Conservation (phyloP, 2,888 invertebrate species). For the Alentia gelatinosa region DNA sequence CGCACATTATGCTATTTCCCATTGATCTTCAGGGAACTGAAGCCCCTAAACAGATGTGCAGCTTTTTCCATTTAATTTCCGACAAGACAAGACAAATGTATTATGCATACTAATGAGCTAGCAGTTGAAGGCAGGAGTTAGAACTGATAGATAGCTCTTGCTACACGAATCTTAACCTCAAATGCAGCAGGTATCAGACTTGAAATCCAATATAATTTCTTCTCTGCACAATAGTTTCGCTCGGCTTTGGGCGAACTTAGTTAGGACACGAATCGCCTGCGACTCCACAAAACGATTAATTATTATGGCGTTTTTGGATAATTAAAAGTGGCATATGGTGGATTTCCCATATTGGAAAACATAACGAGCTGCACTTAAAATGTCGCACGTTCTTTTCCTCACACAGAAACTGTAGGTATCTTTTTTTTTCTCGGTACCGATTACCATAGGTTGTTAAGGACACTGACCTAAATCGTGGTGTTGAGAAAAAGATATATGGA, state of each 20-base stretch:
- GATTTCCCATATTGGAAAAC: neutral
- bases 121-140: too few species aligned
- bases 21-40: neutral
- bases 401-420: neutral
- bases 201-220: too few species aligned
- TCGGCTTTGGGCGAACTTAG: too few species aligned
- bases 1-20: neutral
- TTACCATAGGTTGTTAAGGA: neutral
- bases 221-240: too few species aligned
- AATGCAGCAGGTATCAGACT: too few species aligned
- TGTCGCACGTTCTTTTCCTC: neutral
- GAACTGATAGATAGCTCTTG: too few species aligned
- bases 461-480: neutral
- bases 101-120: too few species aligned
- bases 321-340: slow-evolving; percentile 15
- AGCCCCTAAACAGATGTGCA: too few species aligned
- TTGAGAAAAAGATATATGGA: neutral
- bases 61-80: too few species aligned
- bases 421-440: neutral
- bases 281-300: slow-evolving; percentile 6
- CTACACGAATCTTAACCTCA: too few species aligned
- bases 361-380: neutral
- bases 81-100: too few species aligned
- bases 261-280: too few species aligned
- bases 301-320: neutral